Evolutionary conservation across 1,140 invertebrate species (phyloP).

Genomic region (Cotesia chilonis): DNA sequence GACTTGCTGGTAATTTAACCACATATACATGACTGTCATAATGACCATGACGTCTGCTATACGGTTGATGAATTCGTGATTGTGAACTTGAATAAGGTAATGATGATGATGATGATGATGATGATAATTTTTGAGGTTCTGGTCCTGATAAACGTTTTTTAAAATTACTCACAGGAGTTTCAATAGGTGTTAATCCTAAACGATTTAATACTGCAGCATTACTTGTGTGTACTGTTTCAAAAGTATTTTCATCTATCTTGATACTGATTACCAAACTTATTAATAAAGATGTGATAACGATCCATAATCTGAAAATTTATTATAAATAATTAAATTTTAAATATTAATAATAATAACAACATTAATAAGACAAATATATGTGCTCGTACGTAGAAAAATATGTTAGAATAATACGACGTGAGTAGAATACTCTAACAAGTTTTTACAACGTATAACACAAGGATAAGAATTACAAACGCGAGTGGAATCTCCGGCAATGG

Average conservation of each 20-base stretch:
- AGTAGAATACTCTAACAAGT: slow-evolving; percentile 22
- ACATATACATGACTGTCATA: slow-evolving; percentile 83
- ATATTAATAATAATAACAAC: background rate
- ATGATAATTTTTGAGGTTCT: slow-evolving; percentile 49
- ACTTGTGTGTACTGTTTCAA: slow-evolving; percentile 61
- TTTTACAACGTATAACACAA: background rate
- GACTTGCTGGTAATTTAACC: slow-evolving; percentile 81
- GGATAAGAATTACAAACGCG: slow-evolving; percentile 18
- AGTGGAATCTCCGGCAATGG: slow-evolving; percentile 27
- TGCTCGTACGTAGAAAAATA: background rate
- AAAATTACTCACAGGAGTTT: slow-evolving; percentile 71
- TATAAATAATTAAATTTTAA: slow-evolving; percentile 11
- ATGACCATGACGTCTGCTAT: slow-evolving; percentile 72
- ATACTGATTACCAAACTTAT: slow-evolving; percentile 26
- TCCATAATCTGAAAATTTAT: slow-evolving; percentile 44
- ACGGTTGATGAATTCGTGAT: slow-evolving; percentile 55
- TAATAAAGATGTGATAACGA: slow-evolving; percentile 34
- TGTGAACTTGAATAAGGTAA: slow-evolving; percentile 25
- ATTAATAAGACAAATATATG: background rate
- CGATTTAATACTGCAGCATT: slow-evolving; percentile 63
- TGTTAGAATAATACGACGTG: slow-evolving; percentile 20
- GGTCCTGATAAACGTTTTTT: slow-evolving; percentile 76
- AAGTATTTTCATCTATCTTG: slow-evolving; percentile 35
- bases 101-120: too few species aligned
- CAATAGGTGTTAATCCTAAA: slow-evolving; percentile 69